Base-by-base conservation (phyloP, 1,140 invertebrate genomes). In the Colletes latitarsis region DNA sequence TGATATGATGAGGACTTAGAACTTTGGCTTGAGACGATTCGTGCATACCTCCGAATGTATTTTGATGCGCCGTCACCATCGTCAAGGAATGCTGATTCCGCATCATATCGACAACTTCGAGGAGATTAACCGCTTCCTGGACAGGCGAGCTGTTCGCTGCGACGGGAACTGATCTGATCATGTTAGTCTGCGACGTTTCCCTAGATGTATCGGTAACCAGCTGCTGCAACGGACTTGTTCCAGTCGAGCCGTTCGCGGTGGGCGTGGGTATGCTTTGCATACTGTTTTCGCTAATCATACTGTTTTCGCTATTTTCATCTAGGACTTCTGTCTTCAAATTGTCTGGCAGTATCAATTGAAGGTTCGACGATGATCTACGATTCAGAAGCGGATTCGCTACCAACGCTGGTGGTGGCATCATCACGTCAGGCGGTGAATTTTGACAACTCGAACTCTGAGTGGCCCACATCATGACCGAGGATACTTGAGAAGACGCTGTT, bases 301-400 rank as follows among this genome's bases (percentile, higher is more conserved):
- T 95, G 76, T 93, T 94, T 70, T 96, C 95, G 82, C 95, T 96
- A 77, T 94, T 95, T 77, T 97, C 96, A 87, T 97, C 96, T 2
- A 95, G 89, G 3, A 95, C 92, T 91, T 97, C 96, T 57, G 96
- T 96, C 89, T 97, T 97, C 21, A 97, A 90, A 74, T 91, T 92
- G 55, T 94, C 93, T 0, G 92, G 91, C 30, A 94, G 83, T 9
- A 93, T 93, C n/a, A 93, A 55, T 64, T 93, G 92, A 69, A 93
- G 89, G 39, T 89, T 92, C n/a, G 89, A 91, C 5, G 93, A 93
- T 0, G 92, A 89, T 57, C 91, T 86, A 43, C 91, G 82, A 15
- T 86, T 89, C 0, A 92, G 67, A 21, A 93, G 82, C 6, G 91
- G 81, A 70, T 91, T 93, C 1, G 90, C 84, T 9, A 91, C 89